These are phyloP conservation scores for Linnaemya tessellans DNA, from an alignment of 2,888 invertebrate genomes.

Conservation along the genomic window DNA sequence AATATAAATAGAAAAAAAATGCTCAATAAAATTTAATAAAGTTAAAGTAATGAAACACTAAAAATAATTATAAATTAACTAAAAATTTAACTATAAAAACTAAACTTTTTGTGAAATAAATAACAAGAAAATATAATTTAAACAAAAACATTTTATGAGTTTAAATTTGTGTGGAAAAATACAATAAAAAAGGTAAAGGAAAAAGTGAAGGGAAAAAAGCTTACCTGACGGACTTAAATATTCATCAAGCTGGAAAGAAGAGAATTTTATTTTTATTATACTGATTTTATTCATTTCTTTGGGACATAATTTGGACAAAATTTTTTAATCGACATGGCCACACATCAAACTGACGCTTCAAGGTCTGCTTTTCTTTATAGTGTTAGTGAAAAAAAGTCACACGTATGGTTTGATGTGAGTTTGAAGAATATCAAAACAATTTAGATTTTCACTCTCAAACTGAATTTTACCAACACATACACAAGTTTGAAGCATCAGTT, in stretches of 20 bases:
- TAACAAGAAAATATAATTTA: constrained; percentile 46
- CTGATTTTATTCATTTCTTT: no score
- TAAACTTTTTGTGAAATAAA: constrained; percentile 59
- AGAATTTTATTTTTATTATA: background rate
- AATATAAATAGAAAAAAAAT: constrained; percentile 41
- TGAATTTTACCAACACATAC: no score
- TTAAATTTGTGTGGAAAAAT: background rate
- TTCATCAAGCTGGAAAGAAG: background rate
- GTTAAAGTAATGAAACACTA: constrained; percentile 36
- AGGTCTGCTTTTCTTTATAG: no score
- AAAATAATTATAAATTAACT: constrained; percentile 48
- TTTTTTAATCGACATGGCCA: no score
- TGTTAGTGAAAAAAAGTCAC: no score
- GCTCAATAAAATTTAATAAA: constrained; percentile 61
- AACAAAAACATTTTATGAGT: constrained; percentile 13
- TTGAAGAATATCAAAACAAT: no score
- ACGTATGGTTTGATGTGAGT: no score
- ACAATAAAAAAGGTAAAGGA: background rate
- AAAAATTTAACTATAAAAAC: constrained; percentile 47
- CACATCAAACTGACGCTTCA: no score
- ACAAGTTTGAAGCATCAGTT: no score
- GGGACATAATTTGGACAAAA: no score
- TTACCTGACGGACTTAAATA: background rate
- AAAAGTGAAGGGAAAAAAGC: background rate
- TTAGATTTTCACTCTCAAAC: no score